These are phyloP conservation scores for Ceryle rudis DNA, from an alignment of 2,797 vertebrate species.

Conservation along the genomic window DNA sequence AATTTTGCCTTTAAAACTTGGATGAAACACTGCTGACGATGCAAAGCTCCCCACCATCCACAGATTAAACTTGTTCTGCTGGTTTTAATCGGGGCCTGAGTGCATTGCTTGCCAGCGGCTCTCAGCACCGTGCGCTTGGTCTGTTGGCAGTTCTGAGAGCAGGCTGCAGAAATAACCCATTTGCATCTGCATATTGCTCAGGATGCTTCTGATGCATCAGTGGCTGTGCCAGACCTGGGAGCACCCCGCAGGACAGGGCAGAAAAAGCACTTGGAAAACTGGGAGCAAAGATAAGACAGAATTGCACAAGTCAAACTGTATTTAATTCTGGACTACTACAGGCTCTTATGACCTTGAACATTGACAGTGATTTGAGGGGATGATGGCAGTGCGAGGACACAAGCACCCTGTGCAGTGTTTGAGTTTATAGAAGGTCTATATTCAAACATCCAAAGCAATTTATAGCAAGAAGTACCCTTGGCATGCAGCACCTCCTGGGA, in stretches of 20 bases:
- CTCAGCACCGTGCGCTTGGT: neutral
- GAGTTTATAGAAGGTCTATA: constrained; percentile 22
- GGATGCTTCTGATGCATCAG: neutral
- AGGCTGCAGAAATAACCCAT: neutral
- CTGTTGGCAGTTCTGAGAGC: neutral
- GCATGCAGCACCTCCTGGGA: constrained; percentile 31
- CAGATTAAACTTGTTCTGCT: constrained; percentile 53
- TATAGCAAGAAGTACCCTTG: constrained; percentile 27
- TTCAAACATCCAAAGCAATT: constrained; percentile 54
- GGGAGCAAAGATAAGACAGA: neutral
- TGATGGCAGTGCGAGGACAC: neutral
- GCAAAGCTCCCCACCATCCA: constrained; percentile 24
- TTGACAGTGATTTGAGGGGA: neutral
- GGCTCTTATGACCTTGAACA: neutral
- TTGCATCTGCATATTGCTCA: neutral
- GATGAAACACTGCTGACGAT: constrained; percentile 55
- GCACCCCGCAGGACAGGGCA: neutral
- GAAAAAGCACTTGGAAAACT: neutral
- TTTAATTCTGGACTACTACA: neutral
- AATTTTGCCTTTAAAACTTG: constrained; percentile 64
- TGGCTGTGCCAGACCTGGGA: fast-evolving
- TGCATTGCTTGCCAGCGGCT: neutral
- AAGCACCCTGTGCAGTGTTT: neutral
- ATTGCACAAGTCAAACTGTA: fast-evolving
- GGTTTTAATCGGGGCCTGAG: constrained; percentile 31